Percentiles rank a stretch among this genome's conserved stretches.
Evolutionary conservation across 2,888 invertebrate species (phyloP).

Genomic region (Eremobia ochroleuca): DNA sequence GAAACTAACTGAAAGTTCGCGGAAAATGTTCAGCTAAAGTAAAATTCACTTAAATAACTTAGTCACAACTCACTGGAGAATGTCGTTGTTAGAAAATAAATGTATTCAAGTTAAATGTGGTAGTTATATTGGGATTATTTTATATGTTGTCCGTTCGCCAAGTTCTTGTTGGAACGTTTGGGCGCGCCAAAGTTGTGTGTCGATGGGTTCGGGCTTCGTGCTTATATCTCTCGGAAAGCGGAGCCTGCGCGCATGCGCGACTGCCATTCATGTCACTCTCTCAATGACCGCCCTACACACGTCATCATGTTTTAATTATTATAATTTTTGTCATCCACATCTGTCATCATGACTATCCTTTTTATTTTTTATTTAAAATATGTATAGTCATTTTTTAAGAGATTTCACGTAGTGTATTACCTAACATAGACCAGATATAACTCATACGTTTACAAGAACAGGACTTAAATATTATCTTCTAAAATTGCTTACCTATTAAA

Average conservation of each 20-base stretch:
- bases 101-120: conserved; percentile 62
- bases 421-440: conserved; percentile 13
- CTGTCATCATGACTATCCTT: conserved; percentile 25
- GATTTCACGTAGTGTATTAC: conserved; percentile 4
- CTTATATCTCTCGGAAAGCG: conserved; percentile 85
- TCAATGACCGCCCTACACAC: conserved; percentile 87
- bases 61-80: conserved; percentile 77
- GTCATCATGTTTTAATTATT: conserved; percentile 74
- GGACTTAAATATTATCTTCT: background rate
- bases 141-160: conserved; percentile 74
- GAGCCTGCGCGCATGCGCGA: conserved; percentile 83
- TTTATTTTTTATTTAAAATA: conserved; percentile 24
- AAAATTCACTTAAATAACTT: conserved; percentile 76
- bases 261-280: conserved; percentile 85
- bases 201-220: conserved; percentile 80
- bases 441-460: conserved; percentile 12
- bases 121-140: conserved; percentile 48
- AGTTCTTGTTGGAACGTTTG: conserved; percentile 84
- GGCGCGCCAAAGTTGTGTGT: conserved; percentile 89
- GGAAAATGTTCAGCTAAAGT: conserved; percentile 68
- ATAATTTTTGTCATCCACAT: conserved; percentile 44
- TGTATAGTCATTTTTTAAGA: conserved; percentile 26
- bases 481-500: background rate
- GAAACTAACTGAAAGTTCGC: conserved; percentile 79
- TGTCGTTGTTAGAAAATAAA: conserved; percentile 67